Base-by-base conservation (phyloP, 2,797 vertebrate species). In the Lerista edwardsae region DNA sequence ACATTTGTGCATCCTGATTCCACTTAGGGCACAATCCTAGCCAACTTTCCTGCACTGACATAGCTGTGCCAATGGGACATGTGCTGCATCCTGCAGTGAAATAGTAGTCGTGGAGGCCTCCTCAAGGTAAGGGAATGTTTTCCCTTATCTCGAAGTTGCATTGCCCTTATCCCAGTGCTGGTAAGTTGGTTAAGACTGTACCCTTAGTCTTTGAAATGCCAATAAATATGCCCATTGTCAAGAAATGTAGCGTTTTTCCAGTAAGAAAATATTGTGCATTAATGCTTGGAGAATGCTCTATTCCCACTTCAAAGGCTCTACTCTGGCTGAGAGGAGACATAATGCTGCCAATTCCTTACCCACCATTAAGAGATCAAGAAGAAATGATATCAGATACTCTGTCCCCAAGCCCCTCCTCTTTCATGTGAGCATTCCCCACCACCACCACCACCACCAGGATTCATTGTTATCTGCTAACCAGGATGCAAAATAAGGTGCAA, bases 401-500 rank as follows among this genome's bases (percentile, higher is more conserved):
- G 15, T 5, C 27, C 47, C 14, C 6, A 17, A 75, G 15, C 15
- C 73, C 29, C 17, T 75, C 4, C 29, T 14, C 47, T 74, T 51
- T 47, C 25, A n/a, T 14, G 14, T 47, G 39, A 51, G 44, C 47
- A 74, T 51, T 51, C 27, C 15, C 6, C 36, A 36, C 36, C 47
- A 15, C 55, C 25, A n/a, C n/a, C n/a, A n/a, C n/a, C n/a, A n/a
- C n/a, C n/a, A n/a, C 29, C 31, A 55, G 10, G n/a, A n/a, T 55
- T 75, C n/a, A 57, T 31, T 75, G 21, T 34, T 44, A 17, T 2
- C 55, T 57, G 14, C 12, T 12, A 57, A 75, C 31, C 55, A 59
- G n/a, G 51, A 75, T 57, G 51, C 74, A 75, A 75, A 57, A 71
- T n/a, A 75, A n/a, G 74, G 55, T 75, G n/a, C 74, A 75, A 75